Evolutionary conservation across 2,888 invertebrate genomes (phyloP), one percentile per base, ranked within the genome.

Genomic region (Diarsia rubi): DNA sequence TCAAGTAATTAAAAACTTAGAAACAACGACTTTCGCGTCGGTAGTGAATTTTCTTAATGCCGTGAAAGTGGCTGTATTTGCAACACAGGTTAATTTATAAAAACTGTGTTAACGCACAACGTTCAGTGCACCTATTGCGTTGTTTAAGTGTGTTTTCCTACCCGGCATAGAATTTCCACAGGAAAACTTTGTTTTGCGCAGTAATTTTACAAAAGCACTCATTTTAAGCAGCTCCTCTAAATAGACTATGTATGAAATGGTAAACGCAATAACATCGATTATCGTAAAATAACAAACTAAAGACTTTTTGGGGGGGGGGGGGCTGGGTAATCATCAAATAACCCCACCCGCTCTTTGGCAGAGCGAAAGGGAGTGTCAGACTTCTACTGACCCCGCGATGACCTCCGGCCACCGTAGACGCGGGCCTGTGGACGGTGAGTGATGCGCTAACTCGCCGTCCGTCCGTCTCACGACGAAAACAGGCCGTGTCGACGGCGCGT

Each of bases 231-330:
- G n/a, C 27, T 27, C 9, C 2, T 3, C 27, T 3, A 21, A 42
- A n/a, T 14, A 21, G 19, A 9, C 62, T 60, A 37, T 27, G 12
- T 37, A 27, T 21, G 12, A 4, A 11, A 52, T n/a, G 3, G 3
- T 8, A 11, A 52, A n/a, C n/a, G n/a, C n/a, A 11, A 11, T n/a
- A 52, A n/a, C 52, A 52, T 24, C 6, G 5, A 14, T 12, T 54
- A 54, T 3, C 27, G 0, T 70, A 24, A 44, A 75, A 75, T 27
- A 69, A 62, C 31, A 49, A 52, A 52, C 42, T 9, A 42, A 37
- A 19, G 16, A 59, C n/a, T n/a, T n/a, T n/a, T n/a, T n/a, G n/a
- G n/a, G n/a, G n/a, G n/a, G n/a, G n/a, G n/a, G n/a, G n/a, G n/a
- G n/a, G n/a, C n/a, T n/a, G n/a, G n/a, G n/a, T n/a, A n/a, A n/a